A percentile compares a stretch with the other conserved stretches of the same genome.
Evolutionary conservation across 2,113 vertebrate genomes (phyloP).

Genomic region (Alligator sinensis): DNA sequence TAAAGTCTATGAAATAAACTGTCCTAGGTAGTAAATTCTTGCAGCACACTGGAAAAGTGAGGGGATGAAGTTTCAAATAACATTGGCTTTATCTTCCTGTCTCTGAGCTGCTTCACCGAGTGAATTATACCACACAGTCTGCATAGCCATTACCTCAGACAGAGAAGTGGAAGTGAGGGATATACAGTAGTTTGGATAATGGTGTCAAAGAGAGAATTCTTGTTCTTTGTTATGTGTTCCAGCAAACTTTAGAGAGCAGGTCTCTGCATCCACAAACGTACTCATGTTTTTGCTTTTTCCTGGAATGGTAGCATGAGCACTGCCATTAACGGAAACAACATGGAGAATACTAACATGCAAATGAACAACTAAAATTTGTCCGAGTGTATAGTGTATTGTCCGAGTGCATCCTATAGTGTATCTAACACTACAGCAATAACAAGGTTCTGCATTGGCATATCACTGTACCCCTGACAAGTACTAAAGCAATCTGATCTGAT

Average conservation of each 20-base stretch:
- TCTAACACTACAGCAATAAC: slow-evolving; percentile 17
- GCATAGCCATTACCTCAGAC: background rate
- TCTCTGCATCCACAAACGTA: slow-evolving; percentile 1
- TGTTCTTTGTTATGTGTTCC: slow-evolving; percentile 45
- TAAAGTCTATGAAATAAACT: background rate
- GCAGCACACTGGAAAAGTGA: background rate
- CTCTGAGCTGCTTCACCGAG: background rate
- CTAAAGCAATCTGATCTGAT: background rate
- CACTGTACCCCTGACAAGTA: background rate
- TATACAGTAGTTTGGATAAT: slow-evolving; percentile 15
- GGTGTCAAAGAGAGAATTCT: slow-evolving; percentile 22
- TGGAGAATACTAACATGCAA: slow-evolving; percentile 43
- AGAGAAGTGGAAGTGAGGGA: background rate
- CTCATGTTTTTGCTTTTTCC: slow-evolving; percentile 42
- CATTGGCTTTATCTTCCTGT: background rate
- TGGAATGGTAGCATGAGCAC: slow-evolving; percentile 8
- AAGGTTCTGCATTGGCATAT: background rate
- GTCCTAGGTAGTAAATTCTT: background rate
- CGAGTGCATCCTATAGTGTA: background rate
- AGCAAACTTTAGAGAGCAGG: slow-evolving; percentile 26
- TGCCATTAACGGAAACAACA: slow-evolving; percentile 44
- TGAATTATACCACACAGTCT: slow-evolving; percentile 30
- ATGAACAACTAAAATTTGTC: slow-evolving; percentile 36
- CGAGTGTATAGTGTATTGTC: background rate
- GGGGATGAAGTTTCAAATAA: background rate